phyloP scores from a whole-genome alignment of 2,797 vertebrate genomes.

The Carapus acus region DNA sequence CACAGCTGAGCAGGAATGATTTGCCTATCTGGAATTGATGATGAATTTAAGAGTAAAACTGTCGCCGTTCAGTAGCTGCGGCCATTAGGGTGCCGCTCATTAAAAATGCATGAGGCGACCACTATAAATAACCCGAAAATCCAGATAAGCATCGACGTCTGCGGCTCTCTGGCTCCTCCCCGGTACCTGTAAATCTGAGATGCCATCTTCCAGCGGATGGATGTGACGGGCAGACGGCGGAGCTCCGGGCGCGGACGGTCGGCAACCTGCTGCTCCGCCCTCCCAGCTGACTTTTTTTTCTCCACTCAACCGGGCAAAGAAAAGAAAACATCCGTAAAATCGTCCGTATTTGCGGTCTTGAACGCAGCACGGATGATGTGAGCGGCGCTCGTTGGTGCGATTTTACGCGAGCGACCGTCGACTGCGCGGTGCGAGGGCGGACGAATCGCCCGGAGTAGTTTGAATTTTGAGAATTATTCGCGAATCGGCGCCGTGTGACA shows the following conservation, averaged over 20 bases:
- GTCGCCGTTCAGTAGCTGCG: background rate
- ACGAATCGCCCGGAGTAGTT: no score
- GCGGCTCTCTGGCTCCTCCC: slow-evolving; percentile 57
- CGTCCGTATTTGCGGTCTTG: no score
- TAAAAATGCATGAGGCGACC: slow-evolving; percentile 47
- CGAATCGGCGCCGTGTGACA: background rate
- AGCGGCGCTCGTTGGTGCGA: slow-evolving; percentile 34
- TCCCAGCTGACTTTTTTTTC: background rate
- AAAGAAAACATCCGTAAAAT: background rate
- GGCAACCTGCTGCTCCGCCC: background rate
- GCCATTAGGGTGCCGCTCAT: slow-evolving; percentile 36
- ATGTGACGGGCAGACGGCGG: slow-evolving; percentile 48
- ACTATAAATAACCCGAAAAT: slow-evolving; percentile 63
- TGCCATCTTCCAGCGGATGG: slow-evolving; percentile 60
- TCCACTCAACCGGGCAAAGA: no score
- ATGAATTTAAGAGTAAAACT: background rate
- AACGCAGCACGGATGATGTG: no score
- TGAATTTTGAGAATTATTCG: no score
- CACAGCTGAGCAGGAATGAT: no score
- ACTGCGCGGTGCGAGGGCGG: no score
- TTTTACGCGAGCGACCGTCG: no score
- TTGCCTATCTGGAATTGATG: no score
- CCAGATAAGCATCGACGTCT: slow-evolving; percentile 52
- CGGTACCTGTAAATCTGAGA: slow-evolving; percentile 73
- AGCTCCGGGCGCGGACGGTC: slow-evolving; percentile 5